Evolutionary conservation across 2,888 invertebrate species (phyloP).

Genomic region (Tenthredo mesomela): DNA sequence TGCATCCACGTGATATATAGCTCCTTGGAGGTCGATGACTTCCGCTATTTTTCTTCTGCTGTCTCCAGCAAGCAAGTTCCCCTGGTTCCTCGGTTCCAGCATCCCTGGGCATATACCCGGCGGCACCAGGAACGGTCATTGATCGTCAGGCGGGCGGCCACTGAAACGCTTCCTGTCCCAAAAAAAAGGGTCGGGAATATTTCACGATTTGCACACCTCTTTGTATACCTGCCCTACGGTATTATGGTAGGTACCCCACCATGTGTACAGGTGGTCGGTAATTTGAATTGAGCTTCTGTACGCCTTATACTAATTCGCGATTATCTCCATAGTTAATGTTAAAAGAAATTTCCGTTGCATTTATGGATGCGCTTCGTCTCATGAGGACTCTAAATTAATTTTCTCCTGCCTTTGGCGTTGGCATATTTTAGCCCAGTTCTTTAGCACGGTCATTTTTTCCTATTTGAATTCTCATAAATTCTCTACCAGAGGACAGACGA

Average conservation of each 20-base stretch:
- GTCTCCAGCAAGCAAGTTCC: constrained; percentile 80
- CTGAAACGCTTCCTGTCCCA: constrained; percentile 55
- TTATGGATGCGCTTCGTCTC: constrained; percentile 69
- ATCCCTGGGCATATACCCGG: constrained; percentile 26
- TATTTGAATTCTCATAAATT: constrained; percentile 66
- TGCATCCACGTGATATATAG: constrained; percentile 79
- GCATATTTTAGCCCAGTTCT: constrained; percentile 76
- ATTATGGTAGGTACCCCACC: background rate
- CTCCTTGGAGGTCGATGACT: constrained; percentile 83
- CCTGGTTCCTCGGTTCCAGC: constrained; percentile 50
- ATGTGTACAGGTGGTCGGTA: constrained; percentile 18
- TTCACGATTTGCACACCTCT: constrained; percentile 57
- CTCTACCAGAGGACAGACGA: constrained; percentile 61
- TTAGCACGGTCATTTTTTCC: constrained; percentile 57
- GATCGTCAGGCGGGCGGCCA: constrained; percentile 56
- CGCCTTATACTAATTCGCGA: background rate
- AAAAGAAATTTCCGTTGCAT: constrained; percentile 69
- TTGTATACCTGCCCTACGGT: background rate
- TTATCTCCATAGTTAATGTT: background rate
- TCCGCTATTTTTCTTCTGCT: constrained; percentile 82
- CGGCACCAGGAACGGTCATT: constrained; percentile 51
- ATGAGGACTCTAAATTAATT: constrained; percentile 74
- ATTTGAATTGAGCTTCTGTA: background rate
- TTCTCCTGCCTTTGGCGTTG: constrained; percentile 63
- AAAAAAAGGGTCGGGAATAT: constrained; percentile 55